Evolutionary conservation across 2,797 vertebrate species (phyloP), one percentile per base, ranked within the genome.

Genomic region (Myotis vivesi): DNA sequence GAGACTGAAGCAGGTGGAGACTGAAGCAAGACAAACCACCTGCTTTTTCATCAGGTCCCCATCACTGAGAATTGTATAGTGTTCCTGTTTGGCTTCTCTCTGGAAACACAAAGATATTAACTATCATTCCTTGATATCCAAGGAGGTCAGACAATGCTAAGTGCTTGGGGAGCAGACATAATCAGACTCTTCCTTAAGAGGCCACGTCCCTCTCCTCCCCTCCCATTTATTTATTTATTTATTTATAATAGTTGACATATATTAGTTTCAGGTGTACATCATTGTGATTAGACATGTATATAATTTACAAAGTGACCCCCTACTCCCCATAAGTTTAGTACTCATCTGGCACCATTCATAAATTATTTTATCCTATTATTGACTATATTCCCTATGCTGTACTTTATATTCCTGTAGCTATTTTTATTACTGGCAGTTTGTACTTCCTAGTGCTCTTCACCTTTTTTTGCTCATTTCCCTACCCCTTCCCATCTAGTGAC

Each of bases 141-240:
- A 51, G 62, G 55, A 71, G 62, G 68, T 87, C 23, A 36, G 57
- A 55, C 23, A 38, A 11, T 64, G 38, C n/a, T 49, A 46, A 86
- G 17, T 83, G 25, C 49, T 83, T 75, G 68, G 23, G 55, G 66
- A 87, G 30, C 33, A 64, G 72, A 55, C 28, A 17, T 8, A 66
- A 19, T 85, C 55, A 71, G 71, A 19, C 73, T 69, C 11, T 36
- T 62, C 71, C 97, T 97, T 64, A 98, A 95, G 76, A 90, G 64
- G 55, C 69, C 13, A 0, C 87, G 72, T n/a, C 89, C 94, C 55
- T 46, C 9, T 19, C 66, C 41, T 6, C 20, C 59, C 25, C 57
- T 93, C 33, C 68, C 68, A 90, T 97, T 83, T 98, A 99, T 57
- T 80, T 80, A 55, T 36, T 51, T 33, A 33, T 77, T 36, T 5